Percentiles rank a stretch among this genome's conserved stretches.
phyloP scores from a whole-genome alignment of 2,888 invertebrate species.

The Hydrotaea diabolus region DNA sequence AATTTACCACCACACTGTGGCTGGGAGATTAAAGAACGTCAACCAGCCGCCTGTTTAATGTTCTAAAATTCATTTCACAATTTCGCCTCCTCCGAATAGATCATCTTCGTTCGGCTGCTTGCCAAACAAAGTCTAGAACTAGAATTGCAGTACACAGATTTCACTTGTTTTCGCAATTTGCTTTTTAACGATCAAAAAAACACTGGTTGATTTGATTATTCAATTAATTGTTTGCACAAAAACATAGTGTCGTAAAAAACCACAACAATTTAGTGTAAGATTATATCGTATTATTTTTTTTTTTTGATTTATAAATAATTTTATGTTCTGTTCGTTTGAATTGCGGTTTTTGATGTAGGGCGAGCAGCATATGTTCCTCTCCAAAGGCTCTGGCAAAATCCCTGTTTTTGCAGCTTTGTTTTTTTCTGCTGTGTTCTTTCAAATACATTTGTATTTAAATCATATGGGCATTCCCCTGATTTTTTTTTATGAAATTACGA shows the following conservation, averaged over 20 bases:
- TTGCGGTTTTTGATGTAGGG: neutral
- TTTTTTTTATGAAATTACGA: neutral
- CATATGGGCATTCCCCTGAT: neutral
- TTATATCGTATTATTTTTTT: neutral
- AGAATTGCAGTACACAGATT: neutral
- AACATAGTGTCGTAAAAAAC: neutral
- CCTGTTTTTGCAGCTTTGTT: too few species aligned
- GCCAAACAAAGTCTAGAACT: neutral
- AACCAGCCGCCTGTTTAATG: neutral
- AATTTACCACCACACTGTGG: constrained; percentile 39
- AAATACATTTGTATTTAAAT: neutral
- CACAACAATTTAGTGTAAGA: constrained; percentile 1
- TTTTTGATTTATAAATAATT: neutral
- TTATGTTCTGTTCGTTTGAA: too few species aligned
- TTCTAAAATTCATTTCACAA: neutral
- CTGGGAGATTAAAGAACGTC: neutral
- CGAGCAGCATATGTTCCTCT: neutral
- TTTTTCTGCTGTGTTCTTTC: too few species aligned
- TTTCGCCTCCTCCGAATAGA: neutral
- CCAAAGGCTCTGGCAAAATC: neutral
- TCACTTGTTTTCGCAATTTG: neutral
- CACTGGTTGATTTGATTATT: constrained; percentile 4
- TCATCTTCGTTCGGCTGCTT: neutral
- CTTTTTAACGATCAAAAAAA: too few species aligned
- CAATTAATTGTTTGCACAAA: constrained; percentile 7